Evolutionary conservation across 2,113 vertebrate genomes (phyloP).

Genomic region (Etia nguti): DNA sequence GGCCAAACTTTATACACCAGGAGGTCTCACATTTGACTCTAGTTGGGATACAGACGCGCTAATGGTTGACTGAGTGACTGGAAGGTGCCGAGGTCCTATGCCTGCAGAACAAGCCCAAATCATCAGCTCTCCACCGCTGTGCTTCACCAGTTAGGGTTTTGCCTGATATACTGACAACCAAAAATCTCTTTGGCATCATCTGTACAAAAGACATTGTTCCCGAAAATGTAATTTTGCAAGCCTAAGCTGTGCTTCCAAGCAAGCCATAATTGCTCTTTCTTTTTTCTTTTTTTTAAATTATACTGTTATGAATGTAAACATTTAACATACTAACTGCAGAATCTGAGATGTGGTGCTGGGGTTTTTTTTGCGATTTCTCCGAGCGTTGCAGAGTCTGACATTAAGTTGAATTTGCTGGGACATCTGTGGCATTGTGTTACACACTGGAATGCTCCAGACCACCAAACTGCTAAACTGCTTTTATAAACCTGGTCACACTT

Average conservation of each 20-base stretch:
- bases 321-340: neutral
- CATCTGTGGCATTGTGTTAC: neutral
- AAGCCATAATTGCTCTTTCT: neutral
- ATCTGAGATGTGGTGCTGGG: neutral
- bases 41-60: neutral
- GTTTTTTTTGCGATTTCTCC: neutral
- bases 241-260: neutral
- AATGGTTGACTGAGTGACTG: neutral
- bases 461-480: neutral
- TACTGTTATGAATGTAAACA: neutral
- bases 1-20: neutral
- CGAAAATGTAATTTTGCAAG: rapidly evolving
- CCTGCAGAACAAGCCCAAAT: neutral
- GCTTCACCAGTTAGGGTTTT: neutral
- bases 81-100: neutral
- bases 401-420: neutral
- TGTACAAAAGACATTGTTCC: neutral
- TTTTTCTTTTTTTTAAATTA: neutral
- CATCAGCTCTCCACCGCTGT: neutral
- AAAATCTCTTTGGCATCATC: neutral
- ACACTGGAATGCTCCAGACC: neutral
- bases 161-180: neutral
- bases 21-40: neutral
- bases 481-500: neutral
- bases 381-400: neutral